Conservation (phyloP, 2,797 vertebrate species). For the Hylomyscus alleni region DNA sequence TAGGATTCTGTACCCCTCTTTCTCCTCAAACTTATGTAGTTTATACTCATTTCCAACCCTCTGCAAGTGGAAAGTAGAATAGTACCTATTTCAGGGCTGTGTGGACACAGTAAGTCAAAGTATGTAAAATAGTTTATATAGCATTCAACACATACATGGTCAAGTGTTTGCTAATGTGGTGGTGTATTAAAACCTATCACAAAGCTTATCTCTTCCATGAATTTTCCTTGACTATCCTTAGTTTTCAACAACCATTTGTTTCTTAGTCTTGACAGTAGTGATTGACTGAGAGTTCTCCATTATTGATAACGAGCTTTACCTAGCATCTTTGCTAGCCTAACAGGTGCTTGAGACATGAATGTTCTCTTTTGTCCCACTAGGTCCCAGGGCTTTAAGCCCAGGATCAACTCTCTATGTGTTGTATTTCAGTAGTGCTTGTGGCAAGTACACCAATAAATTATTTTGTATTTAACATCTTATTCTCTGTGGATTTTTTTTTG, state of each 20-base stretch:
- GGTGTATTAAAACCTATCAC: background rate
- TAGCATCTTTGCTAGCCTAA: background rate
- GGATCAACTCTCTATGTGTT: background rate
- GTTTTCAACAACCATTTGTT: conserved; percentile 26
- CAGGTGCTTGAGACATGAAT: conserved; percentile 33
- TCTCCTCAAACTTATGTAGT: background rate
- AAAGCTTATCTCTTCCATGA: background rate
- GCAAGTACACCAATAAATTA: background rate
- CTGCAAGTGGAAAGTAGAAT: background rate
- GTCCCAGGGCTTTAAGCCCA: background rate
- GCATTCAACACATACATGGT: background rate
- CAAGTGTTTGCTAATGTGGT: background rate
- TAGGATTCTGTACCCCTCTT: background rate
- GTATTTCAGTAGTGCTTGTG: background rate
- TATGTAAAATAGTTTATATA: background rate
- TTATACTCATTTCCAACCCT: background rate
- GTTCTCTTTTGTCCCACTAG: background rate
- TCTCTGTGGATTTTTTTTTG: conserved; percentile 47
- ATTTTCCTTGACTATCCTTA: background rate
- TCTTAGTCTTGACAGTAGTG: conserved; percentile 20
- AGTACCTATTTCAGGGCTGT: background rate
- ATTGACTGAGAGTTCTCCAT: conserved; percentile 27
- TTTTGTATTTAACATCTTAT: background rate
- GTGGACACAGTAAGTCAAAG: background rate
- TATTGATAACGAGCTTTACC: background rate